phyloP scores from a whole-genome alignment of 1,140 invertebrate genomes.

The Drosophila aff. region DNA sequence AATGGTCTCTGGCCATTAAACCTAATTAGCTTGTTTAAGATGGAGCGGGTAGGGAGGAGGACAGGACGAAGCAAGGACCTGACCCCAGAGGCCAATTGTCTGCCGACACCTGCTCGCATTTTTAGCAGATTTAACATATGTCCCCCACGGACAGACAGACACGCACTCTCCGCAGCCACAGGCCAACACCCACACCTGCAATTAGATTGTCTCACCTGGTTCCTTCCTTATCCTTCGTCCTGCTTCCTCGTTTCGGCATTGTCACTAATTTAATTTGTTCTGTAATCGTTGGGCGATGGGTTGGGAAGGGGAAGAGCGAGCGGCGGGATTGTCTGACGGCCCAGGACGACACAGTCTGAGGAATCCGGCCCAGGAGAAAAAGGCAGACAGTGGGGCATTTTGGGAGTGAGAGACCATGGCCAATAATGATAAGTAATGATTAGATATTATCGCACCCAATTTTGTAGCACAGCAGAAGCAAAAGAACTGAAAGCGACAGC shows the following conservation, averaged over 20 bases:
- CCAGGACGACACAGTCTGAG: constrained; percentile 1
- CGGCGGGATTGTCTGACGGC: constrained; percentile 22
- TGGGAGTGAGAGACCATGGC: constrained; percentile 34
- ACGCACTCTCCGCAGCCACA: constrained; percentile 11
- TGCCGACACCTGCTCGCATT: constrained; percentile 53
- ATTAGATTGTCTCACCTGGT: constrained; percentile 69
- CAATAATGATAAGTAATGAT: constrained; percentile 83
- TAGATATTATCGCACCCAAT: constrained; percentile 80
- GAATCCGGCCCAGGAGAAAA: constrained; percentile 11
- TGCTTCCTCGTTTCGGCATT: constrained; percentile 60
- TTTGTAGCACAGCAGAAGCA: constrained; percentile 39
- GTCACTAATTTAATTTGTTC: constrained; percentile 78
- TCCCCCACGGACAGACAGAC: constrained; percentile 19
- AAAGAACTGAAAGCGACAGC: constrained; percentile 55
- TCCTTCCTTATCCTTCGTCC: constrained; percentile 20
- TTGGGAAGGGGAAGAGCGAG: constrained; percentile 6
- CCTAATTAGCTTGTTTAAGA: constrained; percentile 75
- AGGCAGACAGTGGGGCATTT: constrained; percentile 1
- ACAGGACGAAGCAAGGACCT: constrained; percentile 4
- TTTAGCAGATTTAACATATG: constrained; percentile 53
- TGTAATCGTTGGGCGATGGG: constrained; percentile 60
- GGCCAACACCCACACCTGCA: constrained; percentile 32
- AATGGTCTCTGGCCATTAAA: constrained; percentile 61
- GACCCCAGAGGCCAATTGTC: constrained; percentile 50
- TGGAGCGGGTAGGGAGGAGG: constrained; percentile 1